Evolutionary conservation across 2,888 invertebrate species (phyloP).

Genomic region (Lordiphosa andalusiaca): DNA sequence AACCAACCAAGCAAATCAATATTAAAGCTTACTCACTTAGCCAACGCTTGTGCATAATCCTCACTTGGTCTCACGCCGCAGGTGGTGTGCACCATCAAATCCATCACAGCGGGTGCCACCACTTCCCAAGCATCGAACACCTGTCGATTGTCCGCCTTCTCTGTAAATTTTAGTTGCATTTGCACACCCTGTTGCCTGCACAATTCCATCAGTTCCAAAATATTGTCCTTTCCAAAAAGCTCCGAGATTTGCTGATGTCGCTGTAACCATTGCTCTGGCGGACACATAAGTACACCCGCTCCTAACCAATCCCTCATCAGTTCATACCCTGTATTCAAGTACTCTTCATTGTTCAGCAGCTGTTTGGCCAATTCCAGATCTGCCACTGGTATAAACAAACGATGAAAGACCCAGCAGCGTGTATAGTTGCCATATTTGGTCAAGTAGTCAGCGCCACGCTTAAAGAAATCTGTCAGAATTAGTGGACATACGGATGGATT

Average conservation of each 20-base stretch:
- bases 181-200: slow-evolving; percentile 27
- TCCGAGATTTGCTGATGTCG: slow-evolving; percentile 35
- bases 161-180: slow-evolving; percentile 18
- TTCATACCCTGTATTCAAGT: slow-evolving; percentile 47
- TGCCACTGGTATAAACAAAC: slow-evolving; percentile 55
- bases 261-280: slow-evolving; percentile 36
- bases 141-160: slow-evolving; percentile 12
- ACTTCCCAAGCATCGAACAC: slow-evolving; percentile 43
- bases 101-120: slow-evolving; percentile 30
- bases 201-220: slow-evolving; percentile 22
- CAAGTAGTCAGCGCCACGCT: slow-evolving; percentile 43
- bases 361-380: slow-evolving; percentile 50
- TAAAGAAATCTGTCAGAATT: slow-evolving; percentile 47
- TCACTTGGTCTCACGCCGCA: slow-evolving; percentile 42
- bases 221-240: slow-evolving; percentile 30
- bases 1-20: too few species aligned
- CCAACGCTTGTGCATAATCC: slow-evolving; percentile 32
- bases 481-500: rapidly evolving
- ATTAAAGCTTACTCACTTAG: slow-evolving; percentile 28
- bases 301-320: slow-evolving; percentile 50
- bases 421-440: slow-evolving; percentile 46
- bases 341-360: slow-evolving; percentile 38
- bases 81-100: slow-evolving; percentile 39
- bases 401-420: slow-evolving; percentile 58
- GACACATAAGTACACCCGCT: slow-evolving; percentile 37